These are phyloP conservation scores for Stenodera caucasica DNA, from an alignment of 2,888 invertebrate genomes.

Conservation along the genomic window DNA sequence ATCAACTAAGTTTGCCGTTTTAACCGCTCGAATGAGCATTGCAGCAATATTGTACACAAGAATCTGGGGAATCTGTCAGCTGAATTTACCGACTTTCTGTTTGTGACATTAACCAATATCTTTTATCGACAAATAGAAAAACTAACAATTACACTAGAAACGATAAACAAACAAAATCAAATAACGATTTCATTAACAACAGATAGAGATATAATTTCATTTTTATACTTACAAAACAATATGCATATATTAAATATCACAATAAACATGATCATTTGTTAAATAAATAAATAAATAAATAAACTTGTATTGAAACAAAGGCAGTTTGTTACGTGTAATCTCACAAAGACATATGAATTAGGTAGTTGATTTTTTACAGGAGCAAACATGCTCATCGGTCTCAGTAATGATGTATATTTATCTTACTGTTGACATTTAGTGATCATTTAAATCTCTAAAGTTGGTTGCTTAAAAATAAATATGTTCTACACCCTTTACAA, in stretches of 20 bases:
- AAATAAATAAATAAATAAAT: not conserved
- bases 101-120: constrained; percentile 32
- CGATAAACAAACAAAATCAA: not conserved
- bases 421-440: constrained; percentile 31
- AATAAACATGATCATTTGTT: not conserved
- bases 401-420: constrained; percentile 38
- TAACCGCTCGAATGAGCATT: constrained; percentile 44
- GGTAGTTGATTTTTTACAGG: constrained; percentile 34
- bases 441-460: constrained; percentile 29
- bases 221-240: not conserved
- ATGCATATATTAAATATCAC: not conserved
- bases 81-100: constrained; percentile 48
- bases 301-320: constrained; percentile 27
- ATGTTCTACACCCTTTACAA: constrained; percentile 30
- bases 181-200: not conserved
- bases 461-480: constrained; percentile 37
- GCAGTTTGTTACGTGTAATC: constrained; percentile 36
- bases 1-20: constrained; percentile 47
- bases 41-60: constrained; percentile 47
- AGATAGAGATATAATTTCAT: not conserved
- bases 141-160: not conserved
- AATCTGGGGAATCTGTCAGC: constrained; percentile 52
- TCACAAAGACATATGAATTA: constrained; percentile 36
- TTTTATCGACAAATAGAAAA: constrained; percentile 15
- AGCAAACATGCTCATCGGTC: constrained; percentile 37